Conservation (phyloP, 64 coral and sea anemone genomes). For the Trachythela sp. region DNA sequence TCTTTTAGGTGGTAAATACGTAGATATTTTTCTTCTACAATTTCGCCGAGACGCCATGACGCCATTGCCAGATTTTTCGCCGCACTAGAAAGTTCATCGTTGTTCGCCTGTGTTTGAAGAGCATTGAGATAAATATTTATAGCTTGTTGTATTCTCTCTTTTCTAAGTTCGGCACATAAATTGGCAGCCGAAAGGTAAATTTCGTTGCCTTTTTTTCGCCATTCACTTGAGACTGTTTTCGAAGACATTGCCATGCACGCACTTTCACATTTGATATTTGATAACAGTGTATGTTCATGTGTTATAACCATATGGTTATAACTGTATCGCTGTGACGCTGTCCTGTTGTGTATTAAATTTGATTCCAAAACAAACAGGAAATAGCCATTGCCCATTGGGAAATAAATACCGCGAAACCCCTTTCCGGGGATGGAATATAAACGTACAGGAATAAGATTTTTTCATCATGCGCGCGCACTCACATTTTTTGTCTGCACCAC, state of each 20-base stretch:
- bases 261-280: no score
- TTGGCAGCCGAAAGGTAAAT: background rate
- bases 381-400: background rate
- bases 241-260: background rate
- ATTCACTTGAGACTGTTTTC: background rate
- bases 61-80: conserved; percentile 23
- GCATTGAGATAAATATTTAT: background rate
- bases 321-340: background rate
- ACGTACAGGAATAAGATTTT: no score
- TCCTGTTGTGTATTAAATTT: background rate
- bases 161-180: background rate
- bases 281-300: no score
- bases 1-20: background rate
- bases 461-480: no score
- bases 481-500: no score
- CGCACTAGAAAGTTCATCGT: background rate
- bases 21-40: background rate
- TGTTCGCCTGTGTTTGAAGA: background rate
- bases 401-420: no score
- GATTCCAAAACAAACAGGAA: background rate
- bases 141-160: background rate
- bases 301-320: no score
- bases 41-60: background rate
- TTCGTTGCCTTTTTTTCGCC: conserved; percentile 31
- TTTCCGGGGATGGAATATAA: no score